Evolutionary conservation across 92 coral and sea anemone species (phyloP).

Genomic region (Phenganax subtilis): DNA sequence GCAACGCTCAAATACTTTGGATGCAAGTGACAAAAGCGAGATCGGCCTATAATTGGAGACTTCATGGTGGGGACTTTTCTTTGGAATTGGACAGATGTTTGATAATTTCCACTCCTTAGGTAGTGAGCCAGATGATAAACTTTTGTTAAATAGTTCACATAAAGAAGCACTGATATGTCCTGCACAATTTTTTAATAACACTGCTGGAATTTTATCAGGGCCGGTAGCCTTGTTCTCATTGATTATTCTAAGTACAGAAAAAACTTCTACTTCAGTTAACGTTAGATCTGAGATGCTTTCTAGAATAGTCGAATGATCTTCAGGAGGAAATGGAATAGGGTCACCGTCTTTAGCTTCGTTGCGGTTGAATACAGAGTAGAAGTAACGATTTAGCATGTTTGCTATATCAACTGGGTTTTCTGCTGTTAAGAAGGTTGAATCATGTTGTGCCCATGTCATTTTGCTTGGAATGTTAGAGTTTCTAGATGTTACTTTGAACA

Average conservation of each 20-base stretch:
- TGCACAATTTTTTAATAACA: slow-evolving; percentile 2
- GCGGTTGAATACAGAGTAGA: slow-evolving; percentile 36
- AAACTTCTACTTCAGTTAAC: not conserved
- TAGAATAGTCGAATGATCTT: not conserved
- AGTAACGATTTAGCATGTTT: not conserved
- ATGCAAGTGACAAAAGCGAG: slow-evolving; percentile 37
- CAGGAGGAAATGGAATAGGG: not conserved
- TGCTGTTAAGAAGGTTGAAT: slow-evolving; percentile 2
- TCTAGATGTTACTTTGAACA: not conserved
- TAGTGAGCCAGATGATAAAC: slow-evolving; percentile 6
- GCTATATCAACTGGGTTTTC: slow-evolving; percentile 16
- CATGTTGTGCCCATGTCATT: slow-evolving; percentile 40
- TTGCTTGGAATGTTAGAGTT: slow-evolving; percentile 34
- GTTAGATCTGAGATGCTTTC: slow-evolving; percentile 9
- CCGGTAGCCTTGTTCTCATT: slow-evolving; percentile 19
- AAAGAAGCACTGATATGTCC: not conserved
- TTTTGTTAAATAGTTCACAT: slow-evolving; percentile 13
- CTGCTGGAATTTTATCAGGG: slow-evolving; percentile 11
- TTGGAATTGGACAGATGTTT: slow-evolving; percentile 38
- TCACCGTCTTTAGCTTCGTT: not conserved
- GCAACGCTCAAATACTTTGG: slow-evolving; percentile 42
- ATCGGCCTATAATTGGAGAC: slow-evolving; percentile 41
- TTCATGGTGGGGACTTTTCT: slow-evolving; percentile 18
- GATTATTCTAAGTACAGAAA: not conserved
- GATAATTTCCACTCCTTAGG: slow-evolving; percentile 33